Base-by-base conservation (phyloP, 2,797 vertebrate species). In the Hybognathus amarus region DNA sequence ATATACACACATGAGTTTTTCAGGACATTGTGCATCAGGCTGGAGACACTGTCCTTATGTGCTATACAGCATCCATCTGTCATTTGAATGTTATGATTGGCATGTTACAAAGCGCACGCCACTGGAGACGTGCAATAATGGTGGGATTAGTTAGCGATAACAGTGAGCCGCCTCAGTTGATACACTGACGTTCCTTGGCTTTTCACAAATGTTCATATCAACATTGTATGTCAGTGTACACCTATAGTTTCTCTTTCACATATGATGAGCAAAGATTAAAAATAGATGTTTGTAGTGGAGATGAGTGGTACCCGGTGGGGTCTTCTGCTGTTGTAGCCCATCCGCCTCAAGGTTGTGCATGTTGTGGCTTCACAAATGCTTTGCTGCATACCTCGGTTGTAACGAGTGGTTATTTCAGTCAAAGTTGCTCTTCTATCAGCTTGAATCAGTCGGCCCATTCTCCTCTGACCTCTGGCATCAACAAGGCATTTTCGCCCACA, bases 41-140 rank as follows among this genome's bases (percentile, higher is more conserved):
- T 66, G 45, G 70, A 67, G 80, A 67, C 18, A 36, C 42, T 6
- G n/a, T 67, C 24, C 9, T 22, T 47, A 2, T 56, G 33, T 63
- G 36, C 47, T 76, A 78, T 82, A 82, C 38, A 47, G 52, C 40
- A 61, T 42, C 18, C 36, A 36, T 40, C 80, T 75, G 70, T 82
- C 45, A 17, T 24, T 36, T 38, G n/a, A 38, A 54, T 54, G 45
- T 30, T 30, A 64, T 42, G 24, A 82, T n/a, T 30, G 10, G 33
- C 71, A 82, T 82, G 61, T 70, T 22, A 47, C 12, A 66, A 47
- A 30, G 40, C 15, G 2, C 3, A 67, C 6, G 6, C 36, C 56
- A 24, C 69, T 50, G 2, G 22, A 81, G 68, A 80, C 59, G 4
- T 33, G 76, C 52, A 3, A 22, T 40, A 12, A 78, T 64, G 59